phyloP scores from a whole-genome alignment of 2,888 invertebrate genomes.

The Agrochola lychnidis region DNA sequence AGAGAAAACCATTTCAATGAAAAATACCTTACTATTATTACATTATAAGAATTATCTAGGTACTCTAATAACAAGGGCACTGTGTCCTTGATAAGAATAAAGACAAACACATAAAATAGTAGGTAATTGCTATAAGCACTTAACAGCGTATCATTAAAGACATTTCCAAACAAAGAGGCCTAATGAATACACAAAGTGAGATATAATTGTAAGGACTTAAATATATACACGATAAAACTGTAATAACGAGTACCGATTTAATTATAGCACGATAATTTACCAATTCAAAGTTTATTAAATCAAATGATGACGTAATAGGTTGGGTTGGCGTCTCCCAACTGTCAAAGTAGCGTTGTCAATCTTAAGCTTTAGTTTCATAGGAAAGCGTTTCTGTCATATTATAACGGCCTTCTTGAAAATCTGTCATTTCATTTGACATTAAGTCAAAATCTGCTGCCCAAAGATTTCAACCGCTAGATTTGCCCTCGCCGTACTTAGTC shows the following conservation, averaged over 20 bases:
- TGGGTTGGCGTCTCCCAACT: too few relatives aligned
- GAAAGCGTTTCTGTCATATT: too few relatives aligned
- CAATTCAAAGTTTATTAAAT: not conserved
- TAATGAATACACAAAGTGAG: constrained; percentile 13
- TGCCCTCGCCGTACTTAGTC: too few relatives aligned
- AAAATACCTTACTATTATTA: not conserved
- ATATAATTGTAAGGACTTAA: constrained; percentile 3
- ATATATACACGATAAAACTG: not conserved
- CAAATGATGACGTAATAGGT: not conserved
- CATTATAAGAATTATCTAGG: not conserved
- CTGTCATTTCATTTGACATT: too few relatives aligned
- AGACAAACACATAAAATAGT: not conserved
- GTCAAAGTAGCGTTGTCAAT: not conserved
- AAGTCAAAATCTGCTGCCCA: too few relatives aligned
- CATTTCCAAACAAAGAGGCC: constrained; percentile 11
- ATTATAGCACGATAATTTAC: not conserved
- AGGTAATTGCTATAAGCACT: constrained; percentile 4
- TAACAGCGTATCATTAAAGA: constrained; percentile 1
- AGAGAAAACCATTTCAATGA: not conserved
- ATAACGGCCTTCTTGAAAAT: too few relatives aligned
- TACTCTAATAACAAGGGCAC: not conserved
- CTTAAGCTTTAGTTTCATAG: too few relatives aligned
- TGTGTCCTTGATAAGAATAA: constrained; percentile 11
- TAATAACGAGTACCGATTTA: constrained; percentile 4
- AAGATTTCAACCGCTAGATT: too few relatives aligned